Percentiles rank a stretch among this genome's conserved stretches.
Evolutionary conservation across 2,113 vertebrate species (phyloP).

Genomic region (Hypomesus transpacificus): DNA sequence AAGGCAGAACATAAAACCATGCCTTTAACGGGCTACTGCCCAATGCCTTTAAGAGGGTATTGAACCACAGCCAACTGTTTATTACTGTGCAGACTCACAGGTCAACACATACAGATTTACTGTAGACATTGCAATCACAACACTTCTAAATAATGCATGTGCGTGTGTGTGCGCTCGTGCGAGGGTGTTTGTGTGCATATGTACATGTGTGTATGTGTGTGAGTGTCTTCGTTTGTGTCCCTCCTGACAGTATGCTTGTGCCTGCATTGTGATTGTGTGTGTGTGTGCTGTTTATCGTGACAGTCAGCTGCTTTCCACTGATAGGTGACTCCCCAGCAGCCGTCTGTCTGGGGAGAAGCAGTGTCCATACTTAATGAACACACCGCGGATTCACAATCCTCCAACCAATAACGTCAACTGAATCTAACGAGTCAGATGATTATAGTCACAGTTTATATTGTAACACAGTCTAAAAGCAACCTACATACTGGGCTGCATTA

Average conservation of each 20-base stretch:
- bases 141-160: neutral
- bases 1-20: constrained; percentile 19
- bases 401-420: neutral
- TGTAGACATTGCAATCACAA: neutral
- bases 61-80: neutral
- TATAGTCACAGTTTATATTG: too few species aligned
- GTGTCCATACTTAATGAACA: constrained; percentile 25
- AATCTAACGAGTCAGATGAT: too few species aligned
- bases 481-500: too few species aligned
- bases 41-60: constrained; percentile 6
- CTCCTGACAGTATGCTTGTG: neutral
- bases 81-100: neutral
- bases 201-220: neutral
- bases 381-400: constrained; percentile 26
- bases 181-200: neutral
- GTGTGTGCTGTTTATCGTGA: neutral
- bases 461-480: too few species aligned
- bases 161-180: neutral
- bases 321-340: constrained; percentile 16
- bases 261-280: neutral
- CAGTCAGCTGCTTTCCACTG: constrained; percentile 1
- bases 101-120: neutral
- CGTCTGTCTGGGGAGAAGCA: constrained; percentile 11
- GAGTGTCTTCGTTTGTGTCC: neutral
- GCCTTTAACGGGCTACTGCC: constrained; percentile 14